Base-by-base conservation (phyloP, 2,113 vertebrate species). In the Dicaeum eximium region DNA sequence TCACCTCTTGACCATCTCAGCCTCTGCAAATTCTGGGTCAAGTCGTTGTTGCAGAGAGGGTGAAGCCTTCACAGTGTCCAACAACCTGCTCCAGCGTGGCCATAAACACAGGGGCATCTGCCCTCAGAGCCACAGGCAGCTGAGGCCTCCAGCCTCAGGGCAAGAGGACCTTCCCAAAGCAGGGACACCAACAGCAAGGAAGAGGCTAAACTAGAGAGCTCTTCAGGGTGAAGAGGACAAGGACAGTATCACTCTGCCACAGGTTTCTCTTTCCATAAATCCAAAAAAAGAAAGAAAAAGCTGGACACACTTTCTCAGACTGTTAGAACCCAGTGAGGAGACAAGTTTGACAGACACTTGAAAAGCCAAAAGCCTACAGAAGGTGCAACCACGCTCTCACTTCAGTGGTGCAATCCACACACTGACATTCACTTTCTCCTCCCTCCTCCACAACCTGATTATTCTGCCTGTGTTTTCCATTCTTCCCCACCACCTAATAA, bases 41-140 rank as follows among this genome's bases (percentile, higher is more conserved):
- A 48, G 30, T 33, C 23, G 3, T 7, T 15, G 22, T 31, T 80
- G 18, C 28, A 73, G 70, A 0, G 2, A 48, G 37, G 65, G 69
- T 3, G 2, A 71, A 84, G 22, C 72, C 21, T 48, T 42, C 69
- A 40, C 6, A 31, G 47, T 0, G 0, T 33, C 30, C 62, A 51
- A 7, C 19, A 15, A 30, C 23, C 23, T 0, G 1, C 25, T 35
- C 53, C 27, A 51, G 38, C 4, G 1, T 16, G 7, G 18, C 19
- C 21, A 2, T 37, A 71, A 58, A 51, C 22, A 72, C 24, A 11
- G 27, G 22, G 15, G 5, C 9, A 9, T 20, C 56, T 61, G 72
- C 50, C 37, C 56, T 80, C 67, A 54, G 18, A 72, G 80, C 13
- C 1, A 67, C 12, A 38, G 51, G 65, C 64, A 80, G 66, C 28